Evolutionary conservation across 2,113 vertebrate genomes (phyloP), one percentile per base, ranked within the genome.

Genomic region (Acrocephalus kingi): DNA sequence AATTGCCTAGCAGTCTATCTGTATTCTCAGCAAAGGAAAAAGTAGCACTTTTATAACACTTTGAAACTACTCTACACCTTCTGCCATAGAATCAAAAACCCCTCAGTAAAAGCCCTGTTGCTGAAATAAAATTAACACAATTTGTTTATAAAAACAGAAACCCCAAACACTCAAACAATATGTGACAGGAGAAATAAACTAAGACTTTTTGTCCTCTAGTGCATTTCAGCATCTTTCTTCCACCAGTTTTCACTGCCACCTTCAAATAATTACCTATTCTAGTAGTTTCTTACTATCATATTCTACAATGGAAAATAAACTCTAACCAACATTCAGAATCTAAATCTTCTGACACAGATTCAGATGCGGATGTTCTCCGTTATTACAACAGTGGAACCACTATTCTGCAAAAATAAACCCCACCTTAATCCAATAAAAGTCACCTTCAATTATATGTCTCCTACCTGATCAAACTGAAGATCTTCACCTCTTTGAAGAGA

Each of bases 401-500:
- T 43, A 17, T 43, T 61, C 30, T 62, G 23, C 37, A 71, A 85
- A 90, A 84, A 46, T 6, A 72, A 28, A 83, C 21, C 23, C 39
- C 23, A 64, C 15, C 16, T 56, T 49, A 84, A 84, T 43, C 22
- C 39, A 69, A 16, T 31, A 61, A 37, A 77, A 90, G 11, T 35
- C 61, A 15, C 46, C 23, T 93, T 81, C 30, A 87, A 64, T 35
- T n/a, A n/a, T 1, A 7, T 8, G 27, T 51, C 31, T 46, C 98
- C 93, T 97, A 99, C 99, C 99, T 99, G 99, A 97, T 99, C 99
- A 99, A 99, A 99, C 97, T 99, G 99, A 97, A 99, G 98, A 98
- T 99, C 99, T 98, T 99, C 99, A 96, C 99, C 99, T 98, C 99
- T 99, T 96, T 99, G 99, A 76, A 99, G 99, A 89, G 99, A 99